phyloP scores from a whole-genome alignment of 1,140 invertebrate genomes.

The Galleria mellonella region DNA sequence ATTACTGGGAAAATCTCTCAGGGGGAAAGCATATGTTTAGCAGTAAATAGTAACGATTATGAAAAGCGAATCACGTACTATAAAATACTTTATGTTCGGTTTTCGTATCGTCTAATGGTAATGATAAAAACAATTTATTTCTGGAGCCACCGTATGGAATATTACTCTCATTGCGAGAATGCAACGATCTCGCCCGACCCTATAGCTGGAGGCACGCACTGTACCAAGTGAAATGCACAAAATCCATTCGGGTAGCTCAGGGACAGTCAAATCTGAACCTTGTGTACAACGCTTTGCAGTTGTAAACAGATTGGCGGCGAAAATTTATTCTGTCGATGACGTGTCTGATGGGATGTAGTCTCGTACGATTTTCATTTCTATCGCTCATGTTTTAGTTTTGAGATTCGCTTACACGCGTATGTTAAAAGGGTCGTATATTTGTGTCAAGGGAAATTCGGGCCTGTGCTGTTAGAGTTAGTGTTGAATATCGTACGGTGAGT shows the following conservation, averaged over 20 bases:
- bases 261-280: conserved; percentile 13
- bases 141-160: too few species aligned
- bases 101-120: too few species aligned
- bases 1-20: too few species aligned
- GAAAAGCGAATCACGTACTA: too few species aligned
- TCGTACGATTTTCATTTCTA: conserved; percentile 31
- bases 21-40: too few species aligned
- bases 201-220: conserved; percentile 21
- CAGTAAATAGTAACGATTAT: too few species aligned
- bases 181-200: background rate
- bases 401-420: conserved; percentile 27
- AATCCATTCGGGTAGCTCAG: conserved; percentile 53
- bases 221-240: conserved; percentile 66
- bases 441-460: conserved; percentile 8
- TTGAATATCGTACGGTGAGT: conserved; percentile 20
- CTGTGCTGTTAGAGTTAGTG: conserved; percentile 8
- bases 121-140: too few species aligned
- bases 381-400: conserved; percentile 18
- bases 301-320: conserved; percentile 9
- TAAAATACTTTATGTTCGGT: too few species aligned
- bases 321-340: conserved; percentile 46
- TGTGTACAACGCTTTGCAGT: conserved; percentile 12
- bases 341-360: conserved; percentile 25
- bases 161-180: too few species aligned
- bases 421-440: conserved; percentile 40